Evolutionary conservation across 2,888 invertebrate species (phyloP).

Genomic region (Teleiodes luculella): DNA sequence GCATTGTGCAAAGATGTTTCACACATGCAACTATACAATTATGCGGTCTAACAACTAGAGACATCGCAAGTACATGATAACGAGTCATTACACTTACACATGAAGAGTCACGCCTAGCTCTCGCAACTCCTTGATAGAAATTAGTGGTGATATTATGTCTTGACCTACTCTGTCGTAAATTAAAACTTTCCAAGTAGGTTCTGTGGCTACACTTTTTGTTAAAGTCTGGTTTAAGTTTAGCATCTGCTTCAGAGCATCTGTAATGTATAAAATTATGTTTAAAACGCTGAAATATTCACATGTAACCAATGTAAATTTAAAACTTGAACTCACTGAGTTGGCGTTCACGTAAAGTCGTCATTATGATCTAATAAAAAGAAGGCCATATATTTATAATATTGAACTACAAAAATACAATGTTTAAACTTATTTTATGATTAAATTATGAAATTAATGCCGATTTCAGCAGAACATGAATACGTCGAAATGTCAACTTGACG

Average conservation of each 20-base stretch:
- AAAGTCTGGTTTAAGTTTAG: conserved; percentile 92
- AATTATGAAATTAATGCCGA: background rate
- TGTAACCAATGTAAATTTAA: conserved; percentile 6
- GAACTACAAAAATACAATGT: conserved; percentile 13
- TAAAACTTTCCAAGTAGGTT: conserved; percentile 97
- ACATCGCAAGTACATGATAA: conserved; percentile 1
- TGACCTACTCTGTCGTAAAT: conserved; percentile 98
- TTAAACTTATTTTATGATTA: background rate
- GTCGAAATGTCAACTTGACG: conserved; percentile 12
- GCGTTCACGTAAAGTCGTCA: conserved; percentile 84
- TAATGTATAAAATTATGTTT: conserved; percentile 25
- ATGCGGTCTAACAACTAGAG: too few species aligned
- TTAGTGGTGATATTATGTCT: conserved; percentile 97
- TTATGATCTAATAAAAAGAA: conserved; percentile 44
- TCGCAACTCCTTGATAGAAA: conserved; percentile 96
- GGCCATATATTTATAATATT: conserved; percentile 37
- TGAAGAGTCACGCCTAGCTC: conserved; percentile 98
- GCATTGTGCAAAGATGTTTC: background rate
- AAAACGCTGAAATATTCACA: conserved; percentile 11
- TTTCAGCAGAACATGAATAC: conserved; percentile 3
- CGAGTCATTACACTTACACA: conserved; percentile 82
- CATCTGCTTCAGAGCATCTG: conserved; percentile 97
- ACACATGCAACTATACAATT: too few species aligned
- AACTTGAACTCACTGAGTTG: conserved; percentile 78
- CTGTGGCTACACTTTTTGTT: conserved; percentile 85